Evolutionary conservation across 2,888 invertebrate species (phyloP).

Genomic region (Papilio gigon): DNA sequence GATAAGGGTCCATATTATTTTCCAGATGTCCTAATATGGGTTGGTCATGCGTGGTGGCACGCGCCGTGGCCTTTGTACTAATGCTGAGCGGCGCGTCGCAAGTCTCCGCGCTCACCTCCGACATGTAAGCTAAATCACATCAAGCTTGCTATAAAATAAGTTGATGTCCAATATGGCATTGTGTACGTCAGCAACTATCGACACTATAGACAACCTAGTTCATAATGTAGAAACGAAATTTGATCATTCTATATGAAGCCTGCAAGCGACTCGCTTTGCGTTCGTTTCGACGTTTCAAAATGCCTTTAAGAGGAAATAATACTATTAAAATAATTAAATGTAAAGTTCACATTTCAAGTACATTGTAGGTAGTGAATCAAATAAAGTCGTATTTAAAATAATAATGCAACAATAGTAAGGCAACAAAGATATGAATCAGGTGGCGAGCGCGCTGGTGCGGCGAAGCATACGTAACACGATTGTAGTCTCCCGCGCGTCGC

Average conservation of each 20-base stretch:
- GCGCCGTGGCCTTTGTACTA: constrained; percentile 85
- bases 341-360: no score
- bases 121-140: constrained; percentile 76
- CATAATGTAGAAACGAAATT: no score
- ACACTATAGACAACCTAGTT: no score
- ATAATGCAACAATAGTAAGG: not conserved
- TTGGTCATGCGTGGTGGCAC: constrained; percentile 92
- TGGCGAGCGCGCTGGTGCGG: constrained; percentile 53
- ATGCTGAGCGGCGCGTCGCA: constrained; percentile 76
- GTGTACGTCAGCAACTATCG: no score
- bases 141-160: not conserved
- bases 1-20: constrained; percentile 50
- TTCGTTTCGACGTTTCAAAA: no score
- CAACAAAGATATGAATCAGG: constrained; percentile 37
- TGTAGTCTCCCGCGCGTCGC: constrained; percentile 55
- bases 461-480: constrained; percentile 65
- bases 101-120: constrained; percentile 76
- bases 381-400: not conserved
- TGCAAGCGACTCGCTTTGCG: no score
- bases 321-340: no score
- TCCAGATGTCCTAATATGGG: constrained; percentile 96
- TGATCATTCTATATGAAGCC: no score
- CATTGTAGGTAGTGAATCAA: no score
- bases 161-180: no score
- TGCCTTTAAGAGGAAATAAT: no score